phyloP scores from a whole-genome alignment of 2,888 invertebrate genomes.

The Sisyra terminalis region DNA sequence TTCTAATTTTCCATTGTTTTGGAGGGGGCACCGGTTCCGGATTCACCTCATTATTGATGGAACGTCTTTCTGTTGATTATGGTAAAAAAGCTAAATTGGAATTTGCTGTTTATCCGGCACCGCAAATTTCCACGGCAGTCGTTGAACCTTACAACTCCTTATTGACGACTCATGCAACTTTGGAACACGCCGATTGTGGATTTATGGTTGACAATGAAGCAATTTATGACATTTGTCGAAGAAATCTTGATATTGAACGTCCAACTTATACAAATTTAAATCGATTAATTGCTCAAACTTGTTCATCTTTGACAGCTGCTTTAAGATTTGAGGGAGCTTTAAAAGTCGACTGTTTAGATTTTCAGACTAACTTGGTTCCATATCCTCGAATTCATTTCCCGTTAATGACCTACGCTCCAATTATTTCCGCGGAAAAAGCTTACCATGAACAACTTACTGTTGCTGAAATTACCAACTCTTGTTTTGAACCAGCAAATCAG shows the following conservation, averaged over 20 bases:
- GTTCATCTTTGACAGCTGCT: constrained; percentile 40
- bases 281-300: constrained; percentile 35
- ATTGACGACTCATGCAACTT: constrained; percentile 40
- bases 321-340: constrained; percentile 40
- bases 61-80: constrained; percentile 57
- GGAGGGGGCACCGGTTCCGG: constrained; percentile 69
- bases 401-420: constrained; percentile 35
- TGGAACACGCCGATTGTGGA: constrained; percentile 41
- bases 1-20: constrained; percentile 69
- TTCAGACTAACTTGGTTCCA: constrained; percentile 39
- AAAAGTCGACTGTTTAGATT: constrained; percentile 41
- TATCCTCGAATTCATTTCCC: constrained; percentile 47
- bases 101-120: constrained; percentile 73
- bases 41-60: constrained; percentile 67
- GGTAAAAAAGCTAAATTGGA: constrained; percentile 68
- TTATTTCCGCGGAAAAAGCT: constrained; percentile 39
- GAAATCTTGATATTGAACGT: constrained; percentile 40
- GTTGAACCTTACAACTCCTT: constrained; percentile 48
- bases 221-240: constrained; percentile 35
- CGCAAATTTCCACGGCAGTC: constrained; percentile 27
- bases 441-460: constrained; percentile 38
- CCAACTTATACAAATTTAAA: constrained; percentile 48
- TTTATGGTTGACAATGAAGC: constrained; percentile 35
- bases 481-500: constrained; percentile 45
- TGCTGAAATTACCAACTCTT: constrained; percentile 40